Percentiles rank a stretch among this genome's conserved stretches.
Evolutionary conservation across 2,888 invertebrate species (phyloP).

Genomic region (Colletes collaris): DNA sequence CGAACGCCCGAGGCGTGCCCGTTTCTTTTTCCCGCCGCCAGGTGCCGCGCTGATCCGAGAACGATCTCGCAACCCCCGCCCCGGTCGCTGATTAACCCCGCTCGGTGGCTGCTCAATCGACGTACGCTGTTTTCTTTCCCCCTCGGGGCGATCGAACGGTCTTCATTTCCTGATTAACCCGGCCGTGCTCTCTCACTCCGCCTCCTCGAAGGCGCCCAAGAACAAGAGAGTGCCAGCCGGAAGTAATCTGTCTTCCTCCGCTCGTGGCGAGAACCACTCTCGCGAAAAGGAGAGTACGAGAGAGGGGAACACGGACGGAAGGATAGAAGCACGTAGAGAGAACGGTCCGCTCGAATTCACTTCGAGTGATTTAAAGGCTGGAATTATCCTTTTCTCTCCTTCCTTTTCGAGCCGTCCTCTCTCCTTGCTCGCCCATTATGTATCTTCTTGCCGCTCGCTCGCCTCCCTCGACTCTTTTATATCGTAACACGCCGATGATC

Average conservation of each 20-base stretch:
- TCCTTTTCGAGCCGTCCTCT: constrained; percentile 23
- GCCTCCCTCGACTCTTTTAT: constrained; percentile 40
- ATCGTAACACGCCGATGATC: constrained; percentile 34
- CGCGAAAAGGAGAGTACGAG: constrained; percentile 46
- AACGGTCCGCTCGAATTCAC: constrained; percentile 66
- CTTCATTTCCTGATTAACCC: constrained; percentile 71
- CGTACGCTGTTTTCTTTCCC: constrained; percentile 53
- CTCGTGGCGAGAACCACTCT: constrained; percentile 49
- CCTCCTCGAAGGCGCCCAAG: constrained; percentile 14
- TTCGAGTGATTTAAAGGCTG: constrained; percentile 69
- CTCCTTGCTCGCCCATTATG: constrained; percentile 41
- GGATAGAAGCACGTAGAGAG: constrained; percentile 36
- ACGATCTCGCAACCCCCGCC: constrained; percentile 44
- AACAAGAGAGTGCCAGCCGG: constrained; percentile 58
- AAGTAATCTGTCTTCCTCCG: constrained; percentile 72
- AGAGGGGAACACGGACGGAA: constrained; percentile 11
- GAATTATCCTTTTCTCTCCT: constrained; percentile 60
- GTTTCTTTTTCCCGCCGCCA: neutral
- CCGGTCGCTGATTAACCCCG: constrained; percentile 57
- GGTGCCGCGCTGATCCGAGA: constrained; percentile 6
- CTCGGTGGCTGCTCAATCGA: constrained; percentile 50
- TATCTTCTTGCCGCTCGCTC: constrained; percentile 18
- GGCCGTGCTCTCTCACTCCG: neutral
- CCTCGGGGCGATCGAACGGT: constrained; percentile 65
- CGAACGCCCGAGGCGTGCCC: neutral